Base-by-base conservation (phyloP, 1,140 invertebrate species). In the Magallana ariakensis region DNA sequence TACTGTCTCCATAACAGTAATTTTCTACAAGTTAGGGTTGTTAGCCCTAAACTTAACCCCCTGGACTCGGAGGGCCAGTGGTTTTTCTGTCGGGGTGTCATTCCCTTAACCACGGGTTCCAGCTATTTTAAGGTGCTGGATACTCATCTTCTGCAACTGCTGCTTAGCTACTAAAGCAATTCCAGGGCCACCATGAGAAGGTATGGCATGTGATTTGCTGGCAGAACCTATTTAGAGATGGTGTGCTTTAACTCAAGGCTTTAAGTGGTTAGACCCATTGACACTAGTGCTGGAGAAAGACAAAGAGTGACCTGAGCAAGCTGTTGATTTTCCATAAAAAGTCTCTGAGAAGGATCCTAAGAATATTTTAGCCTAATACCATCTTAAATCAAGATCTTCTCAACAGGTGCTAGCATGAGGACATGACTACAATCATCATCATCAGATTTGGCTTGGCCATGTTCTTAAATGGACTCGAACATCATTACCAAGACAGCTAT, bases 141-240 rank as follows among this genome's bases (percentile, higher is more conserved):
- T n/a, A 58, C 56, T 83, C 22, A 55, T 54, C 1, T 22, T 57
- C 7, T 15, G 53, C 7, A 1, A 57, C 55, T 57, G 33, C 33
- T 3, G 3, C 33, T 33, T 33, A 33, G 82, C 80, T 54, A 81
- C 66, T 80, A 15, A 16, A 56, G 84, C 53, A 85, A 75, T 85
- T 8, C 84, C 62, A 75, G 62, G 33, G 33, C 33, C 33, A 33
- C 33, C 33, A 33, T 3, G 33, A 33, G 33, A 3, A 33, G 33
- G 33, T 33, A 3, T 33, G 33, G 33, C 33, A 33, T 33, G 3
- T 33, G 84, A 85, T 13, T 75, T 85, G 66, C 62, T 70, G 60
- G 33, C 53, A 75, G 60, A 75, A 75, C 62, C 62, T 75, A 19
- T 85, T 85, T 85, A n/a, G 70, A 54, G 56, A 85, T 60, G 62